A percentile compares a stretch with the other conserved stretches of the same genome.
Evolutionary conservation across 2,888 invertebrate species (phyloP).

Genomic region (Drosophila aldrichi): DNA sequence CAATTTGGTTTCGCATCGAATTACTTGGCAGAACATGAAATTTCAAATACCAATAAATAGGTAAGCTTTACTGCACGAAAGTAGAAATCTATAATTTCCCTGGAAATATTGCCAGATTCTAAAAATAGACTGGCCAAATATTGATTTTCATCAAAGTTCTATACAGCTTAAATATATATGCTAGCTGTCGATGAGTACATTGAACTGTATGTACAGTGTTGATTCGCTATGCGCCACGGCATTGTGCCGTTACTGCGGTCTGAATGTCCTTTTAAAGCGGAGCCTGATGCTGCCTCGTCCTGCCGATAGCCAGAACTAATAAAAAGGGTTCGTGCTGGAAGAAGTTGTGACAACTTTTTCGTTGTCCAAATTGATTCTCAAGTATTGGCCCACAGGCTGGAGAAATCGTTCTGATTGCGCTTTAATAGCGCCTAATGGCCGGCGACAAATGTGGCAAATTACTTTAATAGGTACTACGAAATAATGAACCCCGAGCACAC

Average conservation of each 20-base stretch:
- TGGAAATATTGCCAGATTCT: conserved; percentile 3
- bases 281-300: conserved; percentile 6
- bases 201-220: conserved; percentile 51
- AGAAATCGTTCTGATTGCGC: conserved; percentile 65
- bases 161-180: neutral
- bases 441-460: conserved; percentile 80
- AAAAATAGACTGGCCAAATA: conserved; percentile 29
- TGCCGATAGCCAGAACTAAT: conserved; percentile 61
- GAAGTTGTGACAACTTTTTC: conserved; percentile 58
- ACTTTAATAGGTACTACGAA: conserved; percentile 72
- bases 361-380: conserved; percentile 64
- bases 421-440: conserved; percentile 77
- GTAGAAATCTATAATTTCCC: neutral
- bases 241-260: conserved; percentile 39
- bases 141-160: conserved; percentile 53
- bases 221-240: conserved; percentile 22
- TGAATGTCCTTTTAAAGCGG: conserved; percentile 47
- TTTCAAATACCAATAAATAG: conserved; percentile 1
- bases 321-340: conserved; percentile 60
- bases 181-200: conserved; percentile 48
- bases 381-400: conserved; percentile 44
- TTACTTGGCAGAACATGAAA: neutral
- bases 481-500: conserved; percentile 68
- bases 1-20: conserved; percentile 1
- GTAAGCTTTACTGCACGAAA: neutral